Evolutionary conservation across 2,113 vertebrate genomes (phyloP).

Genomic region (Dicrurus megarhynchus): DNA sequence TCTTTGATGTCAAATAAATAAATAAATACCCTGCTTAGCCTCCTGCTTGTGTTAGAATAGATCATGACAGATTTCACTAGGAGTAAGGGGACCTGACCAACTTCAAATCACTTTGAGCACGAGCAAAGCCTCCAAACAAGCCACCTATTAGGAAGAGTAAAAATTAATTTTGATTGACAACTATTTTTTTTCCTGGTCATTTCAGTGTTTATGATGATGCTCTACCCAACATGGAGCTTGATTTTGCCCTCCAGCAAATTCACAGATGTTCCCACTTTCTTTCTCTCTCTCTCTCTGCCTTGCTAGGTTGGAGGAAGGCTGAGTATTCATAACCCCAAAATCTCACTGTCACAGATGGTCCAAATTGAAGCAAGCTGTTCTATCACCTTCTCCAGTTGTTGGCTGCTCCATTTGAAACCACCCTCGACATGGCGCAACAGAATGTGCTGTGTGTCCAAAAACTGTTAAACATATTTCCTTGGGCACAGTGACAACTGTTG

Average conservation of each 20-base stretch:
- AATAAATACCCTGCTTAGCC: neutral
- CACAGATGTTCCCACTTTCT: neutral
- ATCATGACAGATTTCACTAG: neutral
- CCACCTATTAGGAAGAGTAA: neutral
- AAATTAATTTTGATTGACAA: neutral
- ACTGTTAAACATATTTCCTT: slow-evolving; percentile 39
- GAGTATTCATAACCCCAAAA: slow-evolving; percentile 40
- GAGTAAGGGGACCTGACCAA: neutral
- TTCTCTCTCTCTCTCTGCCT: neutral
- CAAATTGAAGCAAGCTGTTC: slow-evolving; percentile 59
- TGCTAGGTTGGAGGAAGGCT: neutral
- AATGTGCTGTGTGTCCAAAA: slow-evolving; percentile 25
- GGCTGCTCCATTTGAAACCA: slow-evolving; percentile 17
- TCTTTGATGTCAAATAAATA: neutral
- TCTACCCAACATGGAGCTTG: neutral
- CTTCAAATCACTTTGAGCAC: neutral
- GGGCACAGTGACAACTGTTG: slow-evolving; percentile 22
- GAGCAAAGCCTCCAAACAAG: neutral
- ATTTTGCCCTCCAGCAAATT: slow-evolving; percentile 11
- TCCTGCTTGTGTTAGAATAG: neutral
- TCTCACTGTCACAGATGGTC: slow-evolving; percentile 36
- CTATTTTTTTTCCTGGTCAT: neutral
- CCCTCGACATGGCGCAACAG: slow-evolving; percentile 15
- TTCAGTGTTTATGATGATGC: neutral
- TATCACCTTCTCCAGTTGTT: slow-evolving; percentile 46